Evolutionary conservation across 1,140 invertebrate genomes (phyloP), one percentile per base, ranked within the genome.

Genomic region (Drosophila paulistorum): DNA sequence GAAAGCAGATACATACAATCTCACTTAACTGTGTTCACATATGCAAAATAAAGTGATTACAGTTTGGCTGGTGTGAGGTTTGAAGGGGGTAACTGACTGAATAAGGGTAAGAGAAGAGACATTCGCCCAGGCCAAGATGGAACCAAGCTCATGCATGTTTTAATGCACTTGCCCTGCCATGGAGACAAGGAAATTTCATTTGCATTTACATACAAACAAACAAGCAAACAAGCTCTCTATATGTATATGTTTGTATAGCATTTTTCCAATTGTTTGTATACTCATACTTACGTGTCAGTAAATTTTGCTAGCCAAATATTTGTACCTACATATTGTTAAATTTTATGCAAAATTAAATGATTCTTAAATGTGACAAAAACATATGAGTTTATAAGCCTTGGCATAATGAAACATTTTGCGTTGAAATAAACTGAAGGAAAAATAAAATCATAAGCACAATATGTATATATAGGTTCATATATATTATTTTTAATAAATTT

Each of bases 41-140:
- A 85, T 85, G 78, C 82, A 81, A 86, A 85, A 86, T 85, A 85
- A 85, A 85, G 82, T 85, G 82, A 85, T 86, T 85, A 85, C 82
- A 85, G 45, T 51, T 20, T 51, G 45, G 45, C 3, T 10, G 45
- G 45, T 23, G n/a, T 51, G 45, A 51, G 45, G 45, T 20, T 23
- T 20, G 17, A 23, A 9, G 14, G 1, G 9, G 17, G 17, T 20
- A 7, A 48, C 42, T 17, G 6, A 3, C 42, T 17, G 6, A 9
- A 9, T 7, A 67, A 51, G 30, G 48, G 45, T 45, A 7, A 30
- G 30, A 30, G 9, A 37, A 55, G 42, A 67, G 58, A 58, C 17
- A 63, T 65, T 51, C 72, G 65, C 71, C 48, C 61, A 60, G 57
- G 66, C 59, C 59, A 71, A 77, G 60, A 48, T 37, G 65, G 63